Conservation (phyloP, 2,888 invertebrate species). For the Phania funesta region DNA sequence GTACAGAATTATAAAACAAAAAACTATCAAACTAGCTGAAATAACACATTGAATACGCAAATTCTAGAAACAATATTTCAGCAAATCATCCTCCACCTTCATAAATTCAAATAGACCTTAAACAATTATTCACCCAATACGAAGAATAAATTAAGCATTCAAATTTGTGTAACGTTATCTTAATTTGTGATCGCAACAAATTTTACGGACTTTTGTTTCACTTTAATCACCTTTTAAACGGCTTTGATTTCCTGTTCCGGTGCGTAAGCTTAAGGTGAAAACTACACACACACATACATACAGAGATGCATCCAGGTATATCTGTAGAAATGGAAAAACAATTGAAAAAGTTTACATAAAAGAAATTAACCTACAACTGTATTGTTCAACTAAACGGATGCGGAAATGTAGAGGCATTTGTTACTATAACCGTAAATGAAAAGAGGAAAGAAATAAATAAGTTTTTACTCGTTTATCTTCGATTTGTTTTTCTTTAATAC, state of each 20-base stretch:
- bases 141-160: slow-evolving; percentile 49
- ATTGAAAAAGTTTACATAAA: neutral
- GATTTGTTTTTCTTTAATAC: neutral
- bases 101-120: neutral
- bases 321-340: neutral
- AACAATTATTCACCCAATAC: slow-evolving; percentile 36
- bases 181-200: slow-evolving; percentile 63
- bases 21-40: too few species aligned
- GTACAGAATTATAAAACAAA: too few species aligned
- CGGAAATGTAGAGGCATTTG: slow-evolving; percentile 67
- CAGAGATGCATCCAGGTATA: neutral
- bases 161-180: slow-evolving; percentile 59
- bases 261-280: slow-evolving; percentile 60
- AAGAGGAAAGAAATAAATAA: slow-evolving; percentile 40
- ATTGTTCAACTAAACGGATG: slow-evolving; percentile 61
- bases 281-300: slow-evolving; percentile 15
- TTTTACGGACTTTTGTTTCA: slow-evolving; percentile 63
- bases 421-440: slow-evolving; percentile 55
- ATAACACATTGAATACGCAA: too few species aligned
- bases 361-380: slow-evolving; percentile 29
- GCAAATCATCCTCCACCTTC: neutral
- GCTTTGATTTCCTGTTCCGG: slow-evolving; percentile 67
- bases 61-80: too few species aligned
- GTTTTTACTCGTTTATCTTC: neutral
- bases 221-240: slow-evolving; percentile 65